Evolutionary conservation across 1,140 invertebrate species (phyloP).

Genomic region (Hycleus phaleratus): DNA sequence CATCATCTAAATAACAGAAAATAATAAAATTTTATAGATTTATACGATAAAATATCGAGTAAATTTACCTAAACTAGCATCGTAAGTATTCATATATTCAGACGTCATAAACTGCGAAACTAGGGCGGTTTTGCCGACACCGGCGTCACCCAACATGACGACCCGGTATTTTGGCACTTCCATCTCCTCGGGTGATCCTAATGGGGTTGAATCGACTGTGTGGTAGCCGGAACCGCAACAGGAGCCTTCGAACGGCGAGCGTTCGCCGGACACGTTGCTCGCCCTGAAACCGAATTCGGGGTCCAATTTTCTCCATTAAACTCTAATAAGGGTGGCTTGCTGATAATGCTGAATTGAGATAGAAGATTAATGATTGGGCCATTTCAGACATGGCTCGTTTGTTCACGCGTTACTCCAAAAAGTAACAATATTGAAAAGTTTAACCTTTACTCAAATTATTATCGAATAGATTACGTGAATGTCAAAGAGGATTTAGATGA

Average conservation of each 20-base stretch:
- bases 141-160: constrained; percentile 68
- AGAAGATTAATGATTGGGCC: too few relatives aligned
- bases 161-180: constrained; percentile 66
- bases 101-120: constrained; percentile 90
- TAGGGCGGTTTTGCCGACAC: constrained; percentile 82
- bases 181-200: constrained; percentile 47
- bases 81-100: constrained; percentile 89
- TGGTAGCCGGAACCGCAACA: constrained; percentile 69
- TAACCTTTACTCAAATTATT: too few relatives aligned
- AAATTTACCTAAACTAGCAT: constrained; percentile 71
- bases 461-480: too few relatives aligned
- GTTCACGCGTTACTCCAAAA: too few relatives aligned
- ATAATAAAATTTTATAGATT: background rate
- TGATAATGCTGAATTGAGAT: too few relatives aligned
- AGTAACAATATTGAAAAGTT: too few relatives aligned
- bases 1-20: constrained; percentile 59
- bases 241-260: constrained; percentile 74
- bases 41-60: background rate
- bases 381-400: too few relatives aligned
- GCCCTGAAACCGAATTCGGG: constrained; percentile 44
- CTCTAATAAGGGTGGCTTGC: too few relatives aligned
- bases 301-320: too few relatives aligned
- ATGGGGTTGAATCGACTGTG: constrained; percentile 53
- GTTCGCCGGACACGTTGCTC: constrained; percentile 66
- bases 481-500: too few relatives aligned